A percentile compares a stretch with the other conserved stretches of the same genome.
Evolutionary conservation across 2,888 invertebrate species (phyloP).

Genomic region (Amiota mariae): DNA sequence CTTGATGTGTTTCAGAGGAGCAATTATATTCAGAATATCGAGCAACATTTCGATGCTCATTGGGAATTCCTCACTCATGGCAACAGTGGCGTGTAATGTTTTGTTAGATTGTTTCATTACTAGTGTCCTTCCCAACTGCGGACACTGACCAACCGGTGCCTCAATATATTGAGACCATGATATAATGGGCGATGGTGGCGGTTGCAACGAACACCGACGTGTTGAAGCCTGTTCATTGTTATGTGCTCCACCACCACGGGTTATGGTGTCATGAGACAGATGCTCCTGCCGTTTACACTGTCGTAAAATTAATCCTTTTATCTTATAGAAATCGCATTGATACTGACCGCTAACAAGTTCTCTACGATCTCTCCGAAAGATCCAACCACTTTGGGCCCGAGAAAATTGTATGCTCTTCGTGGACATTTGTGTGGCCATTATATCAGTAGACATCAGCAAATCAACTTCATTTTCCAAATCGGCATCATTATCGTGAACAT

Average conservation of each 20-base stretch:
- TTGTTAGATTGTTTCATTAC: constrained; percentile 95
- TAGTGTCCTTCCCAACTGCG: constrained; percentile 87
- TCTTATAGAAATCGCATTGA: constrained; percentile 92
- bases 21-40: constrained; percentile 97
- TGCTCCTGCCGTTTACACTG: constrained; percentile 97
- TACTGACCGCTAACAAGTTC: constrained; percentile 94
- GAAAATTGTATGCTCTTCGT: constrained; percentile 96
- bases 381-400: constrained; percentile 95
- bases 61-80: constrained; percentile 98
- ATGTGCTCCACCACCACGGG: constrained; percentile 80
- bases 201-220: constrained; percentile 87
- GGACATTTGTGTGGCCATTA: constrained; percentile 97
- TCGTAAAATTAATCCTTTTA: constrained; percentile 92
- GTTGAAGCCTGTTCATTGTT: constrained; percentile 75
- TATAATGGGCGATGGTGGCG: constrained; percentile 85
- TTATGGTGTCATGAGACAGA: constrained; percentile 92
- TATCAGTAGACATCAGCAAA: constrained; percentile 97
- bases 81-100: constrained; percentile 96
- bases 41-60: constrained; percentile 94
- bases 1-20: constrained; percentile 97
- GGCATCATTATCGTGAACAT: constrained; percentile 92
- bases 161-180: constrained; percentile 92
- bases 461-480: constrained; percentile 99
- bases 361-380: constrained; percentile 92
- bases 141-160: constrained; percentile 84